Evolutionary conservation across 2,113 vertebrate species (phyloP).

Genomic region (Spermophilus dauricus): DNA sequence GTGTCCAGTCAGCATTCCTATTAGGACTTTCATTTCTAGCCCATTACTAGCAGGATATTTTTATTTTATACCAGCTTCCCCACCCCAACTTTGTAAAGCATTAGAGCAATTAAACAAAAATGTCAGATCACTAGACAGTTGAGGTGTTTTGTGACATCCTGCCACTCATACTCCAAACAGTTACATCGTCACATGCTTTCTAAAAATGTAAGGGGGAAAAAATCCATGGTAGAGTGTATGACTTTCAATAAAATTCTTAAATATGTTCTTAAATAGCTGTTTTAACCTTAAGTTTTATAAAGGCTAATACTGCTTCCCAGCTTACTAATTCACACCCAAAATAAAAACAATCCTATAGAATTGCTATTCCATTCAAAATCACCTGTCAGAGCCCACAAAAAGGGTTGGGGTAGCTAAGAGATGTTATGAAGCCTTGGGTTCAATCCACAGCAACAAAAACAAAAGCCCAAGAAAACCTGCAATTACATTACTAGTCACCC

Average conservation of each 20-base stretch:
- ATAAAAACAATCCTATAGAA: neutral
- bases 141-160: neutral
- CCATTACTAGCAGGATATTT: neutral
- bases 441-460: neutral
- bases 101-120: neutral
- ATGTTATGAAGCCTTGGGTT: neutral
- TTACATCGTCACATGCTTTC: neutral
- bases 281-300: neutral
- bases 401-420: neutral
- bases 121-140: neutral
- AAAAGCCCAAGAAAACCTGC: neutral
- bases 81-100: neutral
- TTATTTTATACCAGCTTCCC: neutral
- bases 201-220: neutral
- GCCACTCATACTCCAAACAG: neutral
- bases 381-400: neutral
- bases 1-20: neutral
- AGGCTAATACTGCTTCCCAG: neutral
- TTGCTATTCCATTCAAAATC: neutral
- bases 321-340: constrained; percentile 34
- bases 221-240: neutral
- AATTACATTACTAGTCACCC: neutral
- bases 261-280: neutral
- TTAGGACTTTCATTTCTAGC: neutral
- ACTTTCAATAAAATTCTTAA: neutral